A percentile compares a stretch with the other conserved stretches of the same genome.
phyloP scores from a whole-genome alignment of 2,797 vertebrate genomes.

The Sparidentex hasta region DNA sequence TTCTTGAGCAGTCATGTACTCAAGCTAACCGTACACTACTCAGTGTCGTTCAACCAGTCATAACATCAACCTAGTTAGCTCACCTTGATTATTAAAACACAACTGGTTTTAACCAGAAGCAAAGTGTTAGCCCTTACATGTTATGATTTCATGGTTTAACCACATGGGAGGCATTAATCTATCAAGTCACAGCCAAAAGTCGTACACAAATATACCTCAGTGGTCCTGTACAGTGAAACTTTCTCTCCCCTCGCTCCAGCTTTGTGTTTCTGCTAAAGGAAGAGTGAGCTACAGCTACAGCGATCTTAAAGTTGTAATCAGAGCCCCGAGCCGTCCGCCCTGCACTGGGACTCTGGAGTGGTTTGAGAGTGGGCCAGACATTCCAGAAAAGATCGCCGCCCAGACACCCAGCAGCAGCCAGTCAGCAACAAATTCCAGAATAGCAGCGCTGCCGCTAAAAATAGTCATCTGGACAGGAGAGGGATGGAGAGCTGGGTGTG shows the following conservation, averaged over 20 bases:
- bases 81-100: no score
- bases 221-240: conserved; percentile 3
- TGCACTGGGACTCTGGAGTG: conserved; percentile 90
- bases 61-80: no score
- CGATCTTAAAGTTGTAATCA: conserved; percentile 84
- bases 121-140: not conserved
- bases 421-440: conserved; percentile 95
- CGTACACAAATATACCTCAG: not conserved
- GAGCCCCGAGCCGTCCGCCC: conserved; percentile 85
- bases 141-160: not conserved
- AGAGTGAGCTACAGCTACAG: conserved; percentile 56
- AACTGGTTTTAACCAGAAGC: not conserved
- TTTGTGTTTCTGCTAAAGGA: conserved; percentile 55
- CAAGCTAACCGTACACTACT: no score
- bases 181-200: not conserved
- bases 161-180: not conserved
- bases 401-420: conserved; percentile 92
- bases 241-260: conserved; percentile 29
- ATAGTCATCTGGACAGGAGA: conserved; percentile 83
- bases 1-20: no score
- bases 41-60: no score
- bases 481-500: conserved; percentile 65
- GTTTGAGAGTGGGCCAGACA: conserved; percentile 94
- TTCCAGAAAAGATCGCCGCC: conserved; percentile 95
- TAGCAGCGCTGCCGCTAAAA: conserved; percentile 91